These are phyloP conservation scores for Brachypalpus laphriformis DNA, from an alignment of 2,888 invertebrate genomes.

Conservation along the genomic window DNA sequence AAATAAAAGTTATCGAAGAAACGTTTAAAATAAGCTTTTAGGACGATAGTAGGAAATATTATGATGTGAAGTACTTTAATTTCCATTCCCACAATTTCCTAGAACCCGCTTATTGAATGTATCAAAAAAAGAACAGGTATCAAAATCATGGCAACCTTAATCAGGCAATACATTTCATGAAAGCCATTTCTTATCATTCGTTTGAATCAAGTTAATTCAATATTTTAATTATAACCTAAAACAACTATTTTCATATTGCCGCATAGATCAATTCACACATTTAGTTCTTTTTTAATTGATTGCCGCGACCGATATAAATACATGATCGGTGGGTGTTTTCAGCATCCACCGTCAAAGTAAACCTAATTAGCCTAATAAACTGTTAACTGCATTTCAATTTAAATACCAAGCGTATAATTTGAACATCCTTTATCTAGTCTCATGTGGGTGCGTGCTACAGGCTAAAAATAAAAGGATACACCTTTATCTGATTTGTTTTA, in stretches of 20 bases:
- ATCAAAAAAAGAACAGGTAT: no score
- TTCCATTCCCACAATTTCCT: no score
- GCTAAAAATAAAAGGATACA: constrained; percentile 19
- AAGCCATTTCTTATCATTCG: no score
- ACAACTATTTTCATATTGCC: neutral
- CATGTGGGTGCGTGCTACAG: neutral
- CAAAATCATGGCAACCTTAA: no score
- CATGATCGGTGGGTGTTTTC: neutral
- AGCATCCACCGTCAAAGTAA: constrained; percentile 14
- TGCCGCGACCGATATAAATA: no score
- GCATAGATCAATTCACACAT: neutral
- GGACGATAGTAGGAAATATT: no score
- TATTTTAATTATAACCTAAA: neutral
- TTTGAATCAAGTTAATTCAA: no score
- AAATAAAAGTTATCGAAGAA: no score
- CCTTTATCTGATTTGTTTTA: constrained; percentile 48
- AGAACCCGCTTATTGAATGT: no score
- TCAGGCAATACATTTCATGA: no score
- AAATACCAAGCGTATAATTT: constrained; percentile 21
- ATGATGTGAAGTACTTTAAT: no score
- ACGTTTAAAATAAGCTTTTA: no score
- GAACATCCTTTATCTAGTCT: neutral
- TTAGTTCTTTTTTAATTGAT: neutral
- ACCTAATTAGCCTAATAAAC: constrained; percentile 51
- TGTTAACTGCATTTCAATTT: constrained; percentile 44